Percentiles rank a stretch among this genome's conserved stretches.
Evolutionary conservation across 2,797 vertebrate genomes (phyloP).

Genomic region (Pachyuromys duprasi): DNA sequence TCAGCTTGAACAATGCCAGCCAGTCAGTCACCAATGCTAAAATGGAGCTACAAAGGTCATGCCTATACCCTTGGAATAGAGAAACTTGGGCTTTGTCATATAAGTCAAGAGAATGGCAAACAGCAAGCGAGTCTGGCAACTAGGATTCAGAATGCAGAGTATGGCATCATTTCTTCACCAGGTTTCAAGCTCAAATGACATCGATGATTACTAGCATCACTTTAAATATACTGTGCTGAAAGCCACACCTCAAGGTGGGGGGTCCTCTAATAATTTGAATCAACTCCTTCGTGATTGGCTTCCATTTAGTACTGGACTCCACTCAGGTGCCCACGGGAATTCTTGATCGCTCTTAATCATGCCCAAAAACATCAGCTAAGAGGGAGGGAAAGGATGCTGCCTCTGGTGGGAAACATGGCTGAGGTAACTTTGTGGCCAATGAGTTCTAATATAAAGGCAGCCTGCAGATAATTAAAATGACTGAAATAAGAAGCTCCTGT

Average conservation of each 20-base stretch:
- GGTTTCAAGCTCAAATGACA: neutral
- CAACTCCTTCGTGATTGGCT: neutral
- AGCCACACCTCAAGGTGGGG: neutral
- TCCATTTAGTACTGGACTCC: neutral
- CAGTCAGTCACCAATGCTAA: neutral
- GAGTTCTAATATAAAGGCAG: neutral
- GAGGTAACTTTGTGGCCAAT: neutral
- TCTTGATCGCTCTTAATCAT: neutral
- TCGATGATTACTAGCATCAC: neutral
- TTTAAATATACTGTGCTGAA: neutral
- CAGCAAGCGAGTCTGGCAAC: neutral
- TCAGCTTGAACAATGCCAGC: neutral
- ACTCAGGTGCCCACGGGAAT: neutral
- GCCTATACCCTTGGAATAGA: neutral
- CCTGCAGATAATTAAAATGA: neutral
- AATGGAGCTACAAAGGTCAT: neutral
- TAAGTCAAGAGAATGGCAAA: neutral
- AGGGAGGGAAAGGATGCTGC: neutral
- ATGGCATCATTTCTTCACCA: neutral
- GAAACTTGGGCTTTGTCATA: neutral
- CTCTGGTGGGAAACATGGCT: neutral
- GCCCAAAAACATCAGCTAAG: neutral
- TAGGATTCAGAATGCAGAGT: neutral
- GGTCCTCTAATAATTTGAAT: neutral
- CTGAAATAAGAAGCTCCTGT: neutral